A percentile compares a stretch with the other conserved stretches of the same genome.
phyloP scores from a whole-genome alignment of 2,888 invertebrate species.

The Cheilosia urbana region DNA sequence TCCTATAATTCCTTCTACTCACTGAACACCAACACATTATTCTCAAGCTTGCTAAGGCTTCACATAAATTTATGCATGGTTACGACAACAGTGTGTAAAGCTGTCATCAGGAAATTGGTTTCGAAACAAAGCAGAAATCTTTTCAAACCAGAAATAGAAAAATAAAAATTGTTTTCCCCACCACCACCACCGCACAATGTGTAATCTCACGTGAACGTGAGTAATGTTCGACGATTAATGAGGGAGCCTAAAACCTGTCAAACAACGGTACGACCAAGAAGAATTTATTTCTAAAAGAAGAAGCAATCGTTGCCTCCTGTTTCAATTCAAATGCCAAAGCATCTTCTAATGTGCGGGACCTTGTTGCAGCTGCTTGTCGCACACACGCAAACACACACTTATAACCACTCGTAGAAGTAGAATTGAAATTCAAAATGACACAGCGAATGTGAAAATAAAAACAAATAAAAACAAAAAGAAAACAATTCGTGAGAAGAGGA shows the following conservation, averaged over 20 bases:
- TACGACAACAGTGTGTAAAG: not conserved
- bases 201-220: conserved; percentile 42
- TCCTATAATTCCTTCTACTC: too few relatives aligned
- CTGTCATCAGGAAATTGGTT: not conserved
- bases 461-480: not conserved
- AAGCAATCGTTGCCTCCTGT: conserved; percentile 3
- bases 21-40: too few relatives aligned
- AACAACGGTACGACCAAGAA: conserved; percentile 32
- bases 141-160: conserved; percentile 14
- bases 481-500: conserved; percentile 3
- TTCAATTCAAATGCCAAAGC: conserved; percentile 44
- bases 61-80: too few relatives aligned
- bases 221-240: conserved; percentile 42
- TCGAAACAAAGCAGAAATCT: not conserved
- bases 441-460: not conserved
- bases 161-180: not conserved
- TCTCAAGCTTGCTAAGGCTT: too few relatives aligned
- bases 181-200: conserved; percentile 5
- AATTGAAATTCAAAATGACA: conserved; percentile 38
- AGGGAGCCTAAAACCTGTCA: conserved; percentile 41
- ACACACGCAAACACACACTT: conserved; percentile 10
- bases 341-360: conserved; percentile 44
- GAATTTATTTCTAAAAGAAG: conserved; percentile 17
- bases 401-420: not conserved
- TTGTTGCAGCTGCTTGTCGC: conserved; percentile 47